Percentiles rank a stretch among this genome's conserved stretches.
phyloP scores from a whole-genome alignment of 2,113 vertebrate species.

The Onychorhynchus coronatus region DNA sequence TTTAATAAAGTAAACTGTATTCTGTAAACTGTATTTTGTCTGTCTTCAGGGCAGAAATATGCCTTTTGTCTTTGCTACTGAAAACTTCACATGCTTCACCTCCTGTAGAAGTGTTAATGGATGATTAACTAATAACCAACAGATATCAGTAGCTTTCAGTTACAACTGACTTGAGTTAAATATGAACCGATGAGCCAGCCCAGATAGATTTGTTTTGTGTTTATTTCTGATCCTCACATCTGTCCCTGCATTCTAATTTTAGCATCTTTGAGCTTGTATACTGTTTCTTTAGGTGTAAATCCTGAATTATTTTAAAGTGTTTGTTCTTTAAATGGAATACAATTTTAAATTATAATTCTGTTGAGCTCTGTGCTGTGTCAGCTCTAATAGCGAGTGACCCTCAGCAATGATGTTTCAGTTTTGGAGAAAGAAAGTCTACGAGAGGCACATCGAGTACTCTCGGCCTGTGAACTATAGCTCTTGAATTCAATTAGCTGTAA shows the following conservation, averaged over 20 bases:
- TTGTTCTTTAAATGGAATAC: neutral
- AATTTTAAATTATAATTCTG: neutral
- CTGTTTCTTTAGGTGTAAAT: neutral
- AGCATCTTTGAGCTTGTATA: neutral
- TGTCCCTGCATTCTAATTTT: neutral
- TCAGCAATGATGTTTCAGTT: neutral
- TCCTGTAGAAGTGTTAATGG: neutral
- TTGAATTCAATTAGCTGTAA: neutral
- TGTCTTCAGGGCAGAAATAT: neutral
- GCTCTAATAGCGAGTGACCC: neutral
- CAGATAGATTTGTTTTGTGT: neutral
- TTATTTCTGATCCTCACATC: neutral
- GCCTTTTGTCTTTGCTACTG: neutral
- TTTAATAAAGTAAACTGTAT: neutral
- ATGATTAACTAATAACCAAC: neutral
- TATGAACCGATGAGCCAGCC: neutral
- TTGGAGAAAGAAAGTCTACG: neutral
- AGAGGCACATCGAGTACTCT: neutral
- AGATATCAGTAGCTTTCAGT: neutral
- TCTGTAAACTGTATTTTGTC: neutral
- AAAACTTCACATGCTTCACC: neutral
- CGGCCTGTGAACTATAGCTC: neutral
- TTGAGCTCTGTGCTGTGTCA: neutral
- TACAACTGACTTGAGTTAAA: neutral
- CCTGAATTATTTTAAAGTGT: neutral